Evolutionary conservation across 35 echinoderm and acorn worm genomes (phyloP), one percentile per base, ranked within the genome.

Genomic region (Antedon bifida): DNA sequence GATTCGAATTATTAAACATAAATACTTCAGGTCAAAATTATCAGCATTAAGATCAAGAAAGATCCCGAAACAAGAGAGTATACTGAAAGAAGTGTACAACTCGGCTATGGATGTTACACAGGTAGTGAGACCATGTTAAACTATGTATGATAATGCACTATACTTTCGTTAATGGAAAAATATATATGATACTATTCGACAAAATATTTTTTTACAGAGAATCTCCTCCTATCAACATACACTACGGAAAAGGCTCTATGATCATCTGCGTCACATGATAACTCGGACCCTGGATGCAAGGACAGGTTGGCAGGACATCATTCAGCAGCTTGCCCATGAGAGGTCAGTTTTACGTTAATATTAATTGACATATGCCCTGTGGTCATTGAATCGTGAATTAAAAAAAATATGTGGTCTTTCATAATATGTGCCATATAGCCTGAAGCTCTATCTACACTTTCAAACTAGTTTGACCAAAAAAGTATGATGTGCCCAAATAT

Each of bases 91-190:
- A 81, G 88, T 99, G 2, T 88, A 82, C 28, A 81, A 89, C 75
- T 90, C 84, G 30, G 95, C 95, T 21, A 99, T 92, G 94, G 90
- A 88, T 74, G 91, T 92, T 44, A 99, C 95, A 32, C 90, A 93
- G 90, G 95, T 99, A 76, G n/a, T n/a, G n/a, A n/a, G n/a, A n/a
- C n/a, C n/a, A n/a, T n/a, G n/a, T n/a, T n/a, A n/a, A n/a, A n/a
- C n/a, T n/a, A n/a, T n/a, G n/a, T n/a, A n/a, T n/a, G n/a, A n/a
- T n/a, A n/a, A n/a, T n/a, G n/a, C n/a, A n/a, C n/a, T n/a, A n/a
- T n/a, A n/a, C n/a, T n/a, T n/a, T n/a, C n/a, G n/a, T n/a, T n/a
- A n/a, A n/a, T n/a, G n/a, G n/a, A n/a, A n/a, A n/a, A n/a, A n/a
- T n/a, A n/a, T n/a, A n/a, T n/a, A n/a, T n/a, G n/a, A n/a, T n/a